Percentiles rank a stretch among this genome's conserved stretches.
phyloP scores from a whole-genome alignment of 2,888 invertebrate genomes.

The Pachycephus smyrnensis region DNA sequence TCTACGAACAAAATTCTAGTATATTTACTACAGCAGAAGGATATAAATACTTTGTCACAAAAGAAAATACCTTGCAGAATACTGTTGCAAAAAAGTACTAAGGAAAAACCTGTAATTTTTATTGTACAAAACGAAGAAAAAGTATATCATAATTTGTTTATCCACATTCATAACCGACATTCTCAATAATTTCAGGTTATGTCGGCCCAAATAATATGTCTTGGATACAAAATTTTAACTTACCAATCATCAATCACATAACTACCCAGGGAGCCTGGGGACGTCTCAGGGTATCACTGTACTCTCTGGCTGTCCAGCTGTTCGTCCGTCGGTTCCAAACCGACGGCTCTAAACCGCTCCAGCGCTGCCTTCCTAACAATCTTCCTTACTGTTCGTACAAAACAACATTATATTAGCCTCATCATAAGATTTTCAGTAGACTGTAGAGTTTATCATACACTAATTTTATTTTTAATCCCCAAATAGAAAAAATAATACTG shows the following conservation, averaged over 20 bases:
- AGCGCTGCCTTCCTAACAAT: slow-evolving; percentile 49
- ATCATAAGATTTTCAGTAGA: not conserved
- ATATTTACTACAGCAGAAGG: not conserved
- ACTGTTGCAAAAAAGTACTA: too few relatives aligned
- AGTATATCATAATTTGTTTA: not conserved
- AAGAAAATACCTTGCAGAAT: not conserved
- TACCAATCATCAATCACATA: slow-evolving; percentile 67
- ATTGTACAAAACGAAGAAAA: not conserved
- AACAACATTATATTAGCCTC: not conserved
- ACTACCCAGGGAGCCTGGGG: slow-evolving; percentile 64
- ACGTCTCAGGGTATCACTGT: slow-evolving; percentile 57
- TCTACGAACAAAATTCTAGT: not conserved
- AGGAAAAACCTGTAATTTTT: too few relatives aligned
- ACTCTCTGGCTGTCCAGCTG: slow-evolving; percentile 50
- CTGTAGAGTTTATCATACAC: not conserved
- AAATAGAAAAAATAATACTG: not conserved
- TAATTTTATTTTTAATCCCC: not conserved
- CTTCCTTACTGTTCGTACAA: slow-evolving; percentile 45
- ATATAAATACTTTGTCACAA: not conserved
- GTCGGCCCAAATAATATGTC: not conserved
- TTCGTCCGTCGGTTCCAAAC: slow-evolving; percentile 49
- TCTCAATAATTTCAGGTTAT: not conserved
- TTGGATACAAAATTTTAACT: slow-evolving; percentile 29
- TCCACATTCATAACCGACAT: not conserved
- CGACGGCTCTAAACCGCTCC: slow-evolving; percentile 58